Percentiles rank a stretch among this genome's conserved stretches.
Evolutionary conservation across 2,113 vertebrate genomes (phyloP).

Genomic region (Excalfactoria chinensis): DNA sequence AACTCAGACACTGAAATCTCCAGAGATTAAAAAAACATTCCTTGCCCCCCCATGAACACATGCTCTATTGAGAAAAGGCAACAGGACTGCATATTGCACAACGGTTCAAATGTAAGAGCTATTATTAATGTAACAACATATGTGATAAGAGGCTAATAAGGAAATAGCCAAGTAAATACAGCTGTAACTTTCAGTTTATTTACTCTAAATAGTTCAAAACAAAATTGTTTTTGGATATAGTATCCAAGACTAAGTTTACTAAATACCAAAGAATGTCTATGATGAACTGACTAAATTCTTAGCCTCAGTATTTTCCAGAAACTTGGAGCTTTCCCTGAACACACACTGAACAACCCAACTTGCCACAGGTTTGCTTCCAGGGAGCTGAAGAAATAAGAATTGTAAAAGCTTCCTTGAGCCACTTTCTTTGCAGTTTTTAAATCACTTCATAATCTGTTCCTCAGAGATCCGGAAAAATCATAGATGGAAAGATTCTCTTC

Average conservation of each 20-base stretch:
- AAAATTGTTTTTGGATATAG: slow-evolving; percentile 12
- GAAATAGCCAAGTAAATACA: slow-evolving; percentile 51
- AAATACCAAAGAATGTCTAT: slow-evolving; percentile 17
- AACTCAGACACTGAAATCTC: neutral
- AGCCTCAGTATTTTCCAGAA: neutral
- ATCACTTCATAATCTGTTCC: neutral
- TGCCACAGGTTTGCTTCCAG: neutral
- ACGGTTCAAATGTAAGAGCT: neutral
- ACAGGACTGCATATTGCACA: neutral
- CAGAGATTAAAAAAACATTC: neutral
- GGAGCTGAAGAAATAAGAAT: neutral
- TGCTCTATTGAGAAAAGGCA: neutral
- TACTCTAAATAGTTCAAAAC: slow-evolving; percentile 39
- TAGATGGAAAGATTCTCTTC: neutral
- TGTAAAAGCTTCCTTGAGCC: neutral
- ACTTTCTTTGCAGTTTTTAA: neutral
- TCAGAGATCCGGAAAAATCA: neutral
- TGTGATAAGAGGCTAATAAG: slow-evolving; percentile 33
- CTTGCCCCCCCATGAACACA: neutral
- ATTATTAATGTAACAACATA: slow-evolving; percentile 12
- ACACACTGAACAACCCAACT: neutral
- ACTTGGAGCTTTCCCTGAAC: neutral
- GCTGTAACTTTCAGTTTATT: slow-evolving; percentile 38
- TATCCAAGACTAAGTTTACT: neutral
- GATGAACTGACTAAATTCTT: neutral